Evolutionary conservation across 2,797 vertebrate genomes (phyloP).

Genomic region (Manis crassicaudata): DNA sequence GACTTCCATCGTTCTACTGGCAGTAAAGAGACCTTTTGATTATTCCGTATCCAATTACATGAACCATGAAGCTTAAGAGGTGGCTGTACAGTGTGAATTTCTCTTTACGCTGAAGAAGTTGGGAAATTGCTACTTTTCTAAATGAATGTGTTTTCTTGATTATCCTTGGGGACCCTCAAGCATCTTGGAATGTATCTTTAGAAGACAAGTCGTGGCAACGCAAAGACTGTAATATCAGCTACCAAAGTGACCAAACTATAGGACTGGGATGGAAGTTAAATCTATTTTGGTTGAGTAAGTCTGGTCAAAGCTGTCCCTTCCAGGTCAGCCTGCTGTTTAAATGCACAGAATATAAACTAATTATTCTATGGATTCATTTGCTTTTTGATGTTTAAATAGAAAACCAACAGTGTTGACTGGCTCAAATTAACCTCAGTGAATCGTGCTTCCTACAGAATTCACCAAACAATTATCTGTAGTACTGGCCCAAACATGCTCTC

Average conservation of each 20-base stretch:
- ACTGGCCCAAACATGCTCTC: constrained; percentile 33
- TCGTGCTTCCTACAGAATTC: constrained; percentile 51
- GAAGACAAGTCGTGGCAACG: neutral
- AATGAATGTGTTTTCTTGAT: neutral
- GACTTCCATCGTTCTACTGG: neutral
- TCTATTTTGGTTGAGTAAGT: neutral
- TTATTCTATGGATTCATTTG: constrained; percentile 14
- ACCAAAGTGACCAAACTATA: neutral
- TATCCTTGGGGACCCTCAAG: neutral
- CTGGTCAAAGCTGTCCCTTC: neutral
- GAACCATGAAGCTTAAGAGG: neutral
- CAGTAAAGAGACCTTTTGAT: neutral
- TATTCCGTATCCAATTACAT: neutral
- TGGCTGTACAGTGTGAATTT: neutral
- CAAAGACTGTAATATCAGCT: neutral
- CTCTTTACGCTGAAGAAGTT: neutral
- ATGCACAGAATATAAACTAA: neutral
- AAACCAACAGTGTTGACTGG: neutral
- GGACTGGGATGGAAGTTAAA: neutral
- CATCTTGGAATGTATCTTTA: neutral
- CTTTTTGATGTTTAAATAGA: constrained; percentile 24
- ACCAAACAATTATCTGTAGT: constrained; percentile 16
- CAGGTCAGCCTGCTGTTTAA: neutral
- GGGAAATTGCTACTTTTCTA: neutral
- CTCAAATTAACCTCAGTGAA: constrained; percentile 21